Evolutionary conservation across 2,888 invertebrate species (phyloP).

Genomic region (Ophion slaviceki): DNA sequence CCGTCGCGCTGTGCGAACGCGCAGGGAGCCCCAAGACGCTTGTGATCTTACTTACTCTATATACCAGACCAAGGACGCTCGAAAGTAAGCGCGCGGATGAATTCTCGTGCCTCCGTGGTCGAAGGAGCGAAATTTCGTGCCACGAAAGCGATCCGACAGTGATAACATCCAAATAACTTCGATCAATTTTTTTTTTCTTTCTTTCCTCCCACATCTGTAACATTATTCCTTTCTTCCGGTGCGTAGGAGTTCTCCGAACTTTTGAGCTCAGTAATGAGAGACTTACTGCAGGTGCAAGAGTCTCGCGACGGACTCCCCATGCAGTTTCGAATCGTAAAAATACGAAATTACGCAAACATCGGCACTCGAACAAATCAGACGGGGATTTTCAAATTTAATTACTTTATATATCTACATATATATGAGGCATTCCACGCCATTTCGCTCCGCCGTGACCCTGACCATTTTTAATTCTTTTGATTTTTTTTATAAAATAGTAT

Average conservation of each 20-base stretch:
- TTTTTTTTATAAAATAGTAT: too few relatives aligned
- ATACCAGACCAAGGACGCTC: conserved; percentile 75
- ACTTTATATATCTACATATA: neutral
- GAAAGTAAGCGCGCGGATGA: conserved; percentile 67
- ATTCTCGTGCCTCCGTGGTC: conserved; percentile 76
- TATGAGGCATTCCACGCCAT: too few relatives aligned
- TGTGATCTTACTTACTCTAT: conserved; percentile 79
- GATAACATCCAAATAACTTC: neutral
- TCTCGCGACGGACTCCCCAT: conserved; percentile 73
- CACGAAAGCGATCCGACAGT: conserved; percentile 70
- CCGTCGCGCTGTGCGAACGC: conserved; percentile 52
- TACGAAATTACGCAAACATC: neutral
- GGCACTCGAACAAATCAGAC: neutral
- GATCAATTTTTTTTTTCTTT: conserved; percentile 7
- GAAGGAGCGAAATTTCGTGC: conserved; percentile 79
- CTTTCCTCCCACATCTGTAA: neutral
- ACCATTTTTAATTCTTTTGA: too few relatives aligned
- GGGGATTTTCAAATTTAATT: neutral
- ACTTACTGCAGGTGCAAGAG: conserved; percentile 79
- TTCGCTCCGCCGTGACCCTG: too few relatives aligned
- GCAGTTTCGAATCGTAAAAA: neutral
- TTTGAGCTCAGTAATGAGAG: conserved; percentile 80
- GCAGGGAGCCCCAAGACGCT: conserved; percentile 78
- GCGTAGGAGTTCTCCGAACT: conserved; percentile 75
- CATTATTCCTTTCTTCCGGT: neutral